Evolutionary conservation across 2,888 invertebrate species (phyloP), one percentile per base, ranked within the genome.

Genomic region (Eulithis testata): DNA sequence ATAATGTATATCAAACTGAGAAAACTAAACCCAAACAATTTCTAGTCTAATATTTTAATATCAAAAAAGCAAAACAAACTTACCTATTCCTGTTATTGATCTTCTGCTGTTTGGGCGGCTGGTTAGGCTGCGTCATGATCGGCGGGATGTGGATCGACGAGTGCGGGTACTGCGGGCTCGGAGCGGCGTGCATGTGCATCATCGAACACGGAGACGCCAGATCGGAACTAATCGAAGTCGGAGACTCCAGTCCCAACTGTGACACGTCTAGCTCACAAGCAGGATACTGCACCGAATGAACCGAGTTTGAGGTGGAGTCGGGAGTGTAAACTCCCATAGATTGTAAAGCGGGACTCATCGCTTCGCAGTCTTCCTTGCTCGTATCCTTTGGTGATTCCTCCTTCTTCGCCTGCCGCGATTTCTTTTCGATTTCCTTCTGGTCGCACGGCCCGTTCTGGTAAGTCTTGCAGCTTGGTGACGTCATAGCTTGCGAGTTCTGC

Each of bases 281-380:
- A 0, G 95, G 94, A 78, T 97, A 97, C 75, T 95, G 95, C 74
- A 98, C 94, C 59, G 97, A 96, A 71, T 97, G 96, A 8, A 97
- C 96, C 0, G 96, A 96, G 82, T 97, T 97, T 45, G 96, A 96
- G 0, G 97, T 96, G 0, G 97, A 96, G 77, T 97, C 97, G 0
- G 97, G 96, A 0, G 97, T 97, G 80, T 97, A 98, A 0, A 97
- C 97, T 0, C 97, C 97, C 95, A 97, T 95, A 0, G 96, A 96
- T n/a, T 96, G 95, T 68, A 96, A 86, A 56, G 96, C 96, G 0
- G 95, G 93, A 53, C 93, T 93, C 7, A 90, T 91, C 0, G 92
- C 87, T 60, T 90, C 91, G 52, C 92, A 80, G 71, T 93, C 93
- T 58, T 93, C 93, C 56, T 93, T 92, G 11, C 80, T 83, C 4